A percentile compares a stretch with the other conserved stretches of the same genome.
Conservation (phyloP, 2,888 invertebrate species). For the Pyrrhia umbra region DNA sequence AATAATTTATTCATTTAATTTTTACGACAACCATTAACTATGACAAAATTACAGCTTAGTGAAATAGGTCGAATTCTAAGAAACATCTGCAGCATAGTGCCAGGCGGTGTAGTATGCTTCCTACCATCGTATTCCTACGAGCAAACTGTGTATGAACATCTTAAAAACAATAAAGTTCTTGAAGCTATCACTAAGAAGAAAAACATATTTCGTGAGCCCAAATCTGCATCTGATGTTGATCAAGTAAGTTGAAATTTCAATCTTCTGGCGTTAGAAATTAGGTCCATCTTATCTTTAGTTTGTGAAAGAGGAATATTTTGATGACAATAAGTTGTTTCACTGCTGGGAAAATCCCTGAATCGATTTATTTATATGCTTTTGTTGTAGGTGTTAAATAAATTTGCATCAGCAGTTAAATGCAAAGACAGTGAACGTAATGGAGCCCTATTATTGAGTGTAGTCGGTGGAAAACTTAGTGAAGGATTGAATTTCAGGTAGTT, state of each 20-base stretch:
- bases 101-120: conserved; percentile 98
- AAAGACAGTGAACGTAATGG: conserved; percentile 89
- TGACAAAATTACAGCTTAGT: conserved; percentile 92
- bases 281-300: not conserved
- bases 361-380: too few species aligned
- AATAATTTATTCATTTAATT: too few species aligned
- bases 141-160: conserved; percentile 91
- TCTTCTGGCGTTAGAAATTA: not conserved
- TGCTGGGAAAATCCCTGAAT: too few species aligned
- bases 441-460: conserved; percentile 98
- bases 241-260: conserved; percentile 83
- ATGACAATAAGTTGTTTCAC: too few species aligned
- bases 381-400: conserved; percentile 81
- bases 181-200: conserved; percentile 93
- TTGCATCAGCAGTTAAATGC: conserved; percentile 76
- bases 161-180: conserved; percentile 91
- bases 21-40: too few species aligned
- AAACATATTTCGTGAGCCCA: conserved; percentile 94
- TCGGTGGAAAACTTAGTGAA: conserved; percentile 99
- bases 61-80: conserved; percentile 94
- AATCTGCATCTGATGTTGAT: conserved; percentile 93
- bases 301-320: not conserved
- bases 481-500: conserved; percentile 96
- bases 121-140: conserved; percentile 98
- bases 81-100: conserved; percentile 94